Evolutionary conservation across 2,113 vertebrate genomes (phyloP).

Genomic region (Etia nguti): DNA sequence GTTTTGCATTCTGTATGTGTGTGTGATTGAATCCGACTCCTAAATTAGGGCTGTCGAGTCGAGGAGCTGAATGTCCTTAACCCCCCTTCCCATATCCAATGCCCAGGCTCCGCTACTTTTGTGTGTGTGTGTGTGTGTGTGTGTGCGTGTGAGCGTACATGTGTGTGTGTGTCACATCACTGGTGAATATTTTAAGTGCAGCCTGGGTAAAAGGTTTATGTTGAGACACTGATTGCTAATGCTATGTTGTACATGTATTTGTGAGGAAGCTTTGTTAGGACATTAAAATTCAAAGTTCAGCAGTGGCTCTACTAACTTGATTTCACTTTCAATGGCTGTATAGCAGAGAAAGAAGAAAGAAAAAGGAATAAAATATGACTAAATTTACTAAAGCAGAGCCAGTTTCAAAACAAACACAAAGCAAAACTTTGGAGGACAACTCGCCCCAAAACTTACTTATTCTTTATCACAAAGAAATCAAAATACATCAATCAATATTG

Average conservation of each 20-base stretch:
- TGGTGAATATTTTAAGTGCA: slow-evolving; percentile 62
- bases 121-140: neutral
- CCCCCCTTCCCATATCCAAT: slow-evolving; percentile 64
- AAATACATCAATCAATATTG: neutral
- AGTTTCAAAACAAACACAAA: neutral
- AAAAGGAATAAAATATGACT: neutral
- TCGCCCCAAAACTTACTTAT: neutral
- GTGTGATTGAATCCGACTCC: slow-evolving; percentile 98
- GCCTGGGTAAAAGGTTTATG: slow-evolving; percentile 61
- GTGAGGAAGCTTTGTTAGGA: slow-evolving; percentile 26
- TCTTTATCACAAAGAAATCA: neutral
- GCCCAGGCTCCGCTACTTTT: slow-evolving; percentile 29
- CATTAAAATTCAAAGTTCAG: slow-evolving; percentile 53
- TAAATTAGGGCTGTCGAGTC: slow-evolving; percentile 98
- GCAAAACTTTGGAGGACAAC: neutral
- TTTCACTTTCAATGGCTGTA: slow-evolving; percentile 25
- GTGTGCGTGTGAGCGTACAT: neutral
- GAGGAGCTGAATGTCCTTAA: slow-evolving; percentile 89
- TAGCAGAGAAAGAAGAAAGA: neutral
- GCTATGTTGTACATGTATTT: slow-evolving; percentile 49
- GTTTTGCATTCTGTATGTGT: slow-evolving; percentile 91
- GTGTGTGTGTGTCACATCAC: slow-evolving; percentile 18
- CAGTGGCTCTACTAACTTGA: slow-evolving; percentile 34
- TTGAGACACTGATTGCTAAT: slow-evolving; percentile 70
- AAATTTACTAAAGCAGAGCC: neutral